phyloP scores from a whole-genome alignment of 2,888 invertebrate species.

The Diarsia dahlii region DNA sequence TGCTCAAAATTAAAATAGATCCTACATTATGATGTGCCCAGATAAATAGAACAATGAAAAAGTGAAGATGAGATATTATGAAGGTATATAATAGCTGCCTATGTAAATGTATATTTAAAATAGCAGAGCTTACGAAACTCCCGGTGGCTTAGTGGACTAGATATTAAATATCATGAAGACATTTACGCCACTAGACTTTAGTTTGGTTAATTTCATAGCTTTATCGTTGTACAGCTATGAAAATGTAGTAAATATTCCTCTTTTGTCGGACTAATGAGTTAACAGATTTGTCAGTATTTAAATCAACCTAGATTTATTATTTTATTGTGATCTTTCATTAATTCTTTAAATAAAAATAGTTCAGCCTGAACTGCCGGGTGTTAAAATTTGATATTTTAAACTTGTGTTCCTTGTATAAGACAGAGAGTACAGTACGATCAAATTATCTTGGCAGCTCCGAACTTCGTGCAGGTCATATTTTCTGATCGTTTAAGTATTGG shows the following conservation, averaged over 20 bases:
- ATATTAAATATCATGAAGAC: conserved; percentile 18
- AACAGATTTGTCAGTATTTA: background rate
- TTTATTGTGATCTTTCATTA: background rate
- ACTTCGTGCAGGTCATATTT: too few relatives aligned
- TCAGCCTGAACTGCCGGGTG: background rate
- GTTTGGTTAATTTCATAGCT: too few relatives aligned
- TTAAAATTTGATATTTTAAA: background rate
- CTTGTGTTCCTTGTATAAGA: background rate
- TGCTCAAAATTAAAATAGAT: background rate
- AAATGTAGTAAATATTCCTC: background rate
- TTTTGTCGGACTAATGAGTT: background rate
- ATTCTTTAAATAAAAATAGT: background rate
- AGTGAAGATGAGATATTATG: background rate
- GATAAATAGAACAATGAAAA: background rate
- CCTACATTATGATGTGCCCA: background rate
- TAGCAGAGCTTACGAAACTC: conserved; percentile 6
- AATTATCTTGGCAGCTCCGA: too few relatives aligned
- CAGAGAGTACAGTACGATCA: too few relatives aligned
- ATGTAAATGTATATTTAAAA: background rate
- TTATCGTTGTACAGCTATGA: too few relatives aligned
- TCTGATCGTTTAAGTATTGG: too few relatives aligned
- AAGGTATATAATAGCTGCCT: background rate
- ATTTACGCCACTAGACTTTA: conserved; percentile 23
- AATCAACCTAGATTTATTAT: background rate
- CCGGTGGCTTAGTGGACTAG: conserved; percentile 6